phyloP scores from a whole-genome alignment of 35 echinoderm and acorn worm species.

The Heliocidaris erythrogramma region DNA sequence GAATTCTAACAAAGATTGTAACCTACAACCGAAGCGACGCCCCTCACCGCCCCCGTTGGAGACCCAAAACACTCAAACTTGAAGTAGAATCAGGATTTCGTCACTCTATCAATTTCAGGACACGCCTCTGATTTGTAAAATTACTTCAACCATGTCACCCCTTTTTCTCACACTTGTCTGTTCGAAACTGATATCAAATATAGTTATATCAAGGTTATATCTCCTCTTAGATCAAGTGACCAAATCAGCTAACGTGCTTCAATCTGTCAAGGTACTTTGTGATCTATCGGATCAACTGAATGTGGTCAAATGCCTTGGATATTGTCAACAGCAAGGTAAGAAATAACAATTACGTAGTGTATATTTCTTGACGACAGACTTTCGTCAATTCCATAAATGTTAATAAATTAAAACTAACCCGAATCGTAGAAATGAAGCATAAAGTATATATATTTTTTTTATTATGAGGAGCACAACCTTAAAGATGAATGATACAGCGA shows the following conservation, averaged over 20 bases:
- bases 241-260: background rate
- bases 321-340: background rate
- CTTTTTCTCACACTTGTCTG: too few species aligned
- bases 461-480: too few species aligned
- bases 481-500: too few species aligned
- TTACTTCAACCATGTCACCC: too few species aligned
- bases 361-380: background rate
- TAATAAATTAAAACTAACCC: background rate
- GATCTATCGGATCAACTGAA: background rate
- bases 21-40: too few species aligned
- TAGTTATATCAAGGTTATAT: background rate
- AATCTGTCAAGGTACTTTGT: background rate
- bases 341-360: background rate
- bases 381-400: background rate
- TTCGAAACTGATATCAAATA: too few species aligned
- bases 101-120: too few species aligned
- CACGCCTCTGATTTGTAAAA: too few species aligned
- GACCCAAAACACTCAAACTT: too few species aligned
- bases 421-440: background rate
- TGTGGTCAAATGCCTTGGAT: constrained; percentile 16
- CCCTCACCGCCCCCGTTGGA: too few species aligned
- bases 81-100: too few species aligned
- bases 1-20: too few species aligned
- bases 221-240: background rate
- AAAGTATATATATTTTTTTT: background rate